A percentile compares a stretch with the other conserved stretches of the same genome.
Conservation (phyloP, 1,140 invertebrate genomes). For the Archivesica marissinica region DNA sequence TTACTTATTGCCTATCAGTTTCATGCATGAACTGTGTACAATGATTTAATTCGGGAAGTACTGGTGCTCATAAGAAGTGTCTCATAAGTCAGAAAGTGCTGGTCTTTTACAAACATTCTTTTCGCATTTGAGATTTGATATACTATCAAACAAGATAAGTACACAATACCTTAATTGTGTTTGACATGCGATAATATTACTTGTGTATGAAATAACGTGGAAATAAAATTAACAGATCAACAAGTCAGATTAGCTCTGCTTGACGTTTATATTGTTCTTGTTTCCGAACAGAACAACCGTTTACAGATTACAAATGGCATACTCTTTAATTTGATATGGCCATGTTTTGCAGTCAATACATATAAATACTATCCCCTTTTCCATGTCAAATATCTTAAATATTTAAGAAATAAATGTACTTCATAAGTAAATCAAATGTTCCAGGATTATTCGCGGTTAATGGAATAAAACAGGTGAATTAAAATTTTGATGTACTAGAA, state of each 20-base stretch:
- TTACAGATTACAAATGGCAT: neutral
- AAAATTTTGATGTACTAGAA: too few relatives aligned
- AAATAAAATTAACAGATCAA: neutral
- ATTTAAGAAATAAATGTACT: too few relatives aligned
- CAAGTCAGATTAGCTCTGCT: neutral
- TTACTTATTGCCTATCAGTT: too few relatives aligned
- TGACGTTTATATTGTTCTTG: neutral
- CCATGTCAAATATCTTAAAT: too few relatives aligned
- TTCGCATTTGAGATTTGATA: neutral
- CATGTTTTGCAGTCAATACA: neutral
- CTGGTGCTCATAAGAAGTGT: too few relatives aligned
- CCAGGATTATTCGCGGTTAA: too few relatives aligned
- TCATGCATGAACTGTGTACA: too few relatives aligned
- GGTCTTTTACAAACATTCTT: too few relatives aligned
- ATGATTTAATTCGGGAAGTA: too few relatives aligned
- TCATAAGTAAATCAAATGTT: too few relatives aligned
- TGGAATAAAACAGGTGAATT: too few relatives aligned
- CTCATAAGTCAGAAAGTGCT: too few relatives aligned
- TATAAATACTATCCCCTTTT: neutral
- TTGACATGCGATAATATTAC: neutral
- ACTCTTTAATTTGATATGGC: conserved; percentile 12
- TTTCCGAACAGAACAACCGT: neutral
- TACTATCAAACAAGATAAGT: neutral
- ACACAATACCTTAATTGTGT: neutral
- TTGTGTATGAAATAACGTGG: neutral